Conservation (phyloP, 2,888 invertebrate genomes). For the Petrolisthes manimaculis region DNA sequence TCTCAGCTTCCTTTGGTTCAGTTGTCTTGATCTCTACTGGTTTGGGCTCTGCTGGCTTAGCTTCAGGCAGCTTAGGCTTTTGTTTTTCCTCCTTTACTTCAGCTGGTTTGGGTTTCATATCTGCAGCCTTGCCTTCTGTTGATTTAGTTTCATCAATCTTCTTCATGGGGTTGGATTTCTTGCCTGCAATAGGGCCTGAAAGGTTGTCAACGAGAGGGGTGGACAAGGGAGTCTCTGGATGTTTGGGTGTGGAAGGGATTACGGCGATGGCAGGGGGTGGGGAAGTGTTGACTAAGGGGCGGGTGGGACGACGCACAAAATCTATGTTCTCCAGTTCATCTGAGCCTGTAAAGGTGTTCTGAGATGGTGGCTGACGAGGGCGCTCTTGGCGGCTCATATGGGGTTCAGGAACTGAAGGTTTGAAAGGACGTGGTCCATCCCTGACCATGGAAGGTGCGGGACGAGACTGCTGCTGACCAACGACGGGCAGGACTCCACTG, state of each 20-base stretch:
- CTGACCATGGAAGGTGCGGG: neutral
- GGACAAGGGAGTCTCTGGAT: constrained; percentile 50
- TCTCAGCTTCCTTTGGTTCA: neutral
- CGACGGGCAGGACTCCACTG: constrained; percentile 21
- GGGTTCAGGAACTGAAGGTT: constrained; percentile 22
- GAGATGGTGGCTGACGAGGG: constrained; percentile 9
- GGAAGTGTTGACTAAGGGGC: constrained; percentile 10
- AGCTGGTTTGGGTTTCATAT: constrained; percentile 21
- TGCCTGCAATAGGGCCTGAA: neutral
- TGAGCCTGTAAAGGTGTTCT: constrained; percentile 32
- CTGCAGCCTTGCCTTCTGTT: neutral
- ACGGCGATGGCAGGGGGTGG: constrained; percentile 56
- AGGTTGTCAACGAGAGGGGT: neutral
- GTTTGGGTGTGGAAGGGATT: constrained; percentile 60
- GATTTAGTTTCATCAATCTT: neutral
- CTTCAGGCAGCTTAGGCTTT: neutral
- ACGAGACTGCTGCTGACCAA: neutral
- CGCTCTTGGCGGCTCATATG: constrained; percentile 20
- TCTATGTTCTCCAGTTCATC: constrained; percentile 54
- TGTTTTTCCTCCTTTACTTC: neutral
- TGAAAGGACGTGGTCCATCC: constrained; percentile 7
- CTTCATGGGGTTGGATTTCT: neutral
- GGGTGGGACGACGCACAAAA: constrained; percentile 50
- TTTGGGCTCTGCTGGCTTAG: constrained; percentile 3
- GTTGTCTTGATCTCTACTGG: neutral